phyloP scores from a whole-genome alignment of 2,888 invertebrate species.

The Hyposoter didymator region DNA sequence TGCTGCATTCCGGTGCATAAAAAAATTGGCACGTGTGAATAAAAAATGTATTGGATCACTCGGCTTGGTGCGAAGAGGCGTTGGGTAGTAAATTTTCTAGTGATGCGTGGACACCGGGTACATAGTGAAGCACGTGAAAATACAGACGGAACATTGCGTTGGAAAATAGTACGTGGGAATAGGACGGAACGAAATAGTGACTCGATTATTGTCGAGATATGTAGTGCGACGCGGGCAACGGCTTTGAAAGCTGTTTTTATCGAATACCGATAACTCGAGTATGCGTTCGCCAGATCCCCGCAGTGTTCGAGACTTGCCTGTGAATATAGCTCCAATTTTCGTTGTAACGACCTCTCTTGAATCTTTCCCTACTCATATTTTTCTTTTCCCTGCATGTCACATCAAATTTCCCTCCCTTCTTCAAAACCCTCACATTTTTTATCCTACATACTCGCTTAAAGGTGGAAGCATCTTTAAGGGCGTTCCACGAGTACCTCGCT shows the following conservation, averaged over 20 bases:
- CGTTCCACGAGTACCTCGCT: not conserved
- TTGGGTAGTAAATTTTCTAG: not conserved
- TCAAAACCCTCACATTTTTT: not conserved
- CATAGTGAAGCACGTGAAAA: conserved; percentile 5
- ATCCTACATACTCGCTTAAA: not conserved
- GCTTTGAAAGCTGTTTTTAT: conserved; percentile 46
- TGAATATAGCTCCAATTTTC: conserved; percentile 27
- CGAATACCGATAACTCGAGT: conserved; percentile 51
- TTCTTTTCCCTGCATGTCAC: not conserved
- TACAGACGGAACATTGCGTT: conserved; percentile 11
- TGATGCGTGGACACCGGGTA: not conserved
- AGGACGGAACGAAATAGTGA: conserved; percentile 32
- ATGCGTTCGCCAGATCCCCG: not conserved
- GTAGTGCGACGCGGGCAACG: conserved; percentile 18
- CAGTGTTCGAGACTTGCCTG: not conserved
- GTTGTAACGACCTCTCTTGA: conserved; percentile 20
- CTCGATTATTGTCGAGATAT: conserved; percentile 52
- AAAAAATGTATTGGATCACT: conserved; percentile 29
- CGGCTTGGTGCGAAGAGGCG: not conserved
- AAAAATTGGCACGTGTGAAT: conserved; percentile 19
- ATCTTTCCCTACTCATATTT: not conserved
- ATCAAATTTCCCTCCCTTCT: conserved; percentile 6
- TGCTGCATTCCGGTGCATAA: not conserved
- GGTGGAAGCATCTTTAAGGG: not conserved
- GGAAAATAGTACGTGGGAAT: conserved; percentile 39